Percentiles rank a stretch among this genome's conserved stretches.
Evolutionary conservation across 1,140 invertebrate genomes (phyloP).

Genomic region (Aphis gossypii): DNA sequence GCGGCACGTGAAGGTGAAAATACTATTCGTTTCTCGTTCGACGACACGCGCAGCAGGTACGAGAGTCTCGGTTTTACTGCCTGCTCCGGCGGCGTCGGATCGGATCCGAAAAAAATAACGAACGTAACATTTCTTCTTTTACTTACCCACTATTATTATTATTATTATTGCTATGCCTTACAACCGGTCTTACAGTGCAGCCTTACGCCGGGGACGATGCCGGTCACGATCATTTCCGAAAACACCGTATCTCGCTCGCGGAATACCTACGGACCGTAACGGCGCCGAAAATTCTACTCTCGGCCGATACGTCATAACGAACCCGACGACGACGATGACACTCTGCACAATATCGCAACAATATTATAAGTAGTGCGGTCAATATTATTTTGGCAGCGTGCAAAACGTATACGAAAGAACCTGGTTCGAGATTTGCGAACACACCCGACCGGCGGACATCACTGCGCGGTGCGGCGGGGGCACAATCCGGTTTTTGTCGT

Average conservation of each 20-base stretch:
- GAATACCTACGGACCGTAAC: not conserved
- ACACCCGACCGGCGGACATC: not conserved
- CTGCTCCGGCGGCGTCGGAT: not conserved
- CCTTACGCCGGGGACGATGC: not conserved
- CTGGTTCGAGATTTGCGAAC: not conserved
- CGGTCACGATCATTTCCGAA: not conserved
- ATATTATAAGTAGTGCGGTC: not conserved
- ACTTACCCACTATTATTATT: not conserved
- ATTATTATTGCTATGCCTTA: not conserved
- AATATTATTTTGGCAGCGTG: not conserved
- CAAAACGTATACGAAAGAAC: not conserved
- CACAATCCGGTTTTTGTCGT: not conserved
- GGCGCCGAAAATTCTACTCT: not conserved
- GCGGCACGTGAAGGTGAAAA: not conserved
- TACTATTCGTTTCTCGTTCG: not conserved
- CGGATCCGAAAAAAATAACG: not conserved
- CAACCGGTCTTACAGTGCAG: conserved; percentile 31
- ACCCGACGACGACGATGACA: too few relatives aligned
- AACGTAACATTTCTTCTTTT: not conserved
- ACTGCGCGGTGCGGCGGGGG: not conserved
- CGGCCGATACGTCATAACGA: too few relatives aligned
- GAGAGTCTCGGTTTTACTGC: not conserved
- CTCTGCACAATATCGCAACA: not conserved
- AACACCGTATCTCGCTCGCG: not conserved
- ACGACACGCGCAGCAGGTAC: not conserved